Evolutionary conservation across 2,888 invertebrate species (phyloP).

Genomic region (Eristalis pertinax): DNA sequence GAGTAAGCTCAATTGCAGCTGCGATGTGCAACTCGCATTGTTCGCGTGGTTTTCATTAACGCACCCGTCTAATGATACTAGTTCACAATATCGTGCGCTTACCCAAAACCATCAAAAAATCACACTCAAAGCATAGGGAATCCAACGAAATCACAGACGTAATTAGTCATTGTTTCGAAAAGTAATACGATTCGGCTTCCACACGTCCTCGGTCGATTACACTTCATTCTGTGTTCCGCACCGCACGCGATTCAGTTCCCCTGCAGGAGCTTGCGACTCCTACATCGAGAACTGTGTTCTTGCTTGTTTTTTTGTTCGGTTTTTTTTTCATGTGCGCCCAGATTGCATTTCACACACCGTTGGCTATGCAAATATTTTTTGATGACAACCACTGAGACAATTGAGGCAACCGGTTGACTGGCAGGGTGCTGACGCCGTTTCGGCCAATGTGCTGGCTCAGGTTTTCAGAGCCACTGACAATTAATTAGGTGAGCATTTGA

Average conservation of each 20-base stretch:
- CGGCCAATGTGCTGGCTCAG: conserved; percentile 44
- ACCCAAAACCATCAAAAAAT: neutral
- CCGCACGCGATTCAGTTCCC: conserved; percentile 56
- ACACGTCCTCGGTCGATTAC: conserved; percentile 45
- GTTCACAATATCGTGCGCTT: neutral
- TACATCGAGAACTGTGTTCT: conserved; percentile 14
- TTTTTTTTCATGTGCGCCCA: conserved; percentile 18
- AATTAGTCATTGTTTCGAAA: conserved; percentile 67
- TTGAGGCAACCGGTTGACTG: conserved; percentile 13
- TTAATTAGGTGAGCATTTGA: conserved; percentile 41
- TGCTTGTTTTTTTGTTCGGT: neutral
- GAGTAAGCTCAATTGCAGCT: too few species aligned
- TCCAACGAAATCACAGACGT: conserved; percentile 44
- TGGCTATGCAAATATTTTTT: conserved; percentile 67
- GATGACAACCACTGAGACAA: conserved; percentile 55
- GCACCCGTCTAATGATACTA: neutral
- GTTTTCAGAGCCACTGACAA: conserved; percentile 23
- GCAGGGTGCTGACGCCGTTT: conserved; percentile 35
- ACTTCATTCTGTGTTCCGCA: conserved; percentile 49
- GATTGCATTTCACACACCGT: conserved; percentile 61
- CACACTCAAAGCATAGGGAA: conserved; percentile 6
- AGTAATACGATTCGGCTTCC: conserved; percentile 33
- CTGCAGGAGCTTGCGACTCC: conserved; percentile 32
- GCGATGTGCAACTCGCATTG: too few species aligned
- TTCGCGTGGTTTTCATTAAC: neutral